phyloP scores from a whole-genome alignment of 1,140 invertebrate species.

The Spodoptera litura region DNA sequence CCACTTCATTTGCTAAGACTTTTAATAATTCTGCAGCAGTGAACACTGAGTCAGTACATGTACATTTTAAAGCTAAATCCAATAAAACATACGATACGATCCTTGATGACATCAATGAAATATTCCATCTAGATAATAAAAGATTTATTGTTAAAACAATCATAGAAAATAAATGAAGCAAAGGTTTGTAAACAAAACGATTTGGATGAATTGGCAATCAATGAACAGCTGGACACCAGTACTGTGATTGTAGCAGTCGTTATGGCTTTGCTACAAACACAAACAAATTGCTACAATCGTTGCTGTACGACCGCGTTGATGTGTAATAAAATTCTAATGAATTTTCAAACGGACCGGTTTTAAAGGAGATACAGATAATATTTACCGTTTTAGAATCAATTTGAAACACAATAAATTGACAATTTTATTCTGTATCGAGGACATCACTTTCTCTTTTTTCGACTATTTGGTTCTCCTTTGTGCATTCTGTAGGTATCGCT shows the following conservation, averaged over 20 bases:
- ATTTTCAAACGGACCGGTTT: constrained; percentile 12
- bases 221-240: neutral
- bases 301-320: constrained; percentile 1
- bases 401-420: neutral
- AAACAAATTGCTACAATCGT: constrained; percentile 23
- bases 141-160: neutral
- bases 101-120: too few relatives aligned
- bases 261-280: constrained; percentile 1
- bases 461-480: too few relatives aligned
- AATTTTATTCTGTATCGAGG: constrained; percentile 2
- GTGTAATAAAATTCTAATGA: constrained; percentile 25
- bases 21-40: too few relatives aligned
- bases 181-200: constrained; percentile 16
- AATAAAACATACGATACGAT: too few relatives aligned
- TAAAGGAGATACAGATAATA: constrained; percentile 2
- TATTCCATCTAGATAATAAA: neutral
- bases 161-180: neutral
- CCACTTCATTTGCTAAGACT: too few relatives aligned
- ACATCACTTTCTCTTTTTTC: neutral
- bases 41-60: too few relatives aligned
- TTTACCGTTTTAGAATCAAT: constrained; percentile 16
- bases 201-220: constrained; percentile 23
- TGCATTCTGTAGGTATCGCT: too few relatives aligned
- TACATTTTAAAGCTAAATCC: too few relatives aligned
- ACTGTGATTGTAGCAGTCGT: neutral